Percentiles rank a stretch among this genome's conserved stretches.
Conservation (phyloP, 2,888 invertebrate species). For the Plemyria rubiginata region DNA sequence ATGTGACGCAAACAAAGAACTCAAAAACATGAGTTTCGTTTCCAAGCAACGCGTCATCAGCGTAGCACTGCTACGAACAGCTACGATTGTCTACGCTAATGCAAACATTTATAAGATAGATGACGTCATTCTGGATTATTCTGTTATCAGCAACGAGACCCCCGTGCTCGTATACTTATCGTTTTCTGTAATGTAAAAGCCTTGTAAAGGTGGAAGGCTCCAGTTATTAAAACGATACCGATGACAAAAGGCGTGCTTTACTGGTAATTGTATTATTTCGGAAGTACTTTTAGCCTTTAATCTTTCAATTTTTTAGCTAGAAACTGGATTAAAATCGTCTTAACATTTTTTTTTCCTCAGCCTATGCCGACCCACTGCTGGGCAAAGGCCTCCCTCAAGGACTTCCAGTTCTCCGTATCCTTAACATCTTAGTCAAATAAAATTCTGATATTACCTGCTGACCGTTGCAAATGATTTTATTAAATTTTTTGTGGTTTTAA, state of each 20-base stretch:
- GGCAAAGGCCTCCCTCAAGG: too few species aligned
- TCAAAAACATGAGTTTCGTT: constrained; percentile 1
- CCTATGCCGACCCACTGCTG: too few species aligned
- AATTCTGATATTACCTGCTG: too few species aligned
- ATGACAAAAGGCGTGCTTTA: constrained; percentile 12
- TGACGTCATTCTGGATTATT: constrained; percentile 87
- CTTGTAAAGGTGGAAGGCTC: constrained; percentile 70
- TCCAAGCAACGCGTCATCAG: neutral
- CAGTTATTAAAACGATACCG: constrained; percentile 17
- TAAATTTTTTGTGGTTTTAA: too few species aligned
- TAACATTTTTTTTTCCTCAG: too few species aligned
- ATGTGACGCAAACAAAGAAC: neutral
- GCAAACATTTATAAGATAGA: constrained; percentile 87
- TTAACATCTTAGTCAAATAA: neutral
- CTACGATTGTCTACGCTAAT: constrained; percentile 43
- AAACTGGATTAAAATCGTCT: neutral
- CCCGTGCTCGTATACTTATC: constrained; percentile 77
- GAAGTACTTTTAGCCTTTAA: neutral
- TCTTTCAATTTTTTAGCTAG: neutral
- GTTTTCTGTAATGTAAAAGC: constrained; percentile 80
- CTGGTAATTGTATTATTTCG: constrained; percentile 1
- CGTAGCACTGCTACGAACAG: constrained; percentile 7
- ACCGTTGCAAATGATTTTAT: too few species aligned
- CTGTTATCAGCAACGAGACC: constrained; percentile 85
- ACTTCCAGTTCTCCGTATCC: too few species aligned